Conservation (phyloP, 2,797 vertebrate species). For the Melanotaenia boesemani region DNA sequence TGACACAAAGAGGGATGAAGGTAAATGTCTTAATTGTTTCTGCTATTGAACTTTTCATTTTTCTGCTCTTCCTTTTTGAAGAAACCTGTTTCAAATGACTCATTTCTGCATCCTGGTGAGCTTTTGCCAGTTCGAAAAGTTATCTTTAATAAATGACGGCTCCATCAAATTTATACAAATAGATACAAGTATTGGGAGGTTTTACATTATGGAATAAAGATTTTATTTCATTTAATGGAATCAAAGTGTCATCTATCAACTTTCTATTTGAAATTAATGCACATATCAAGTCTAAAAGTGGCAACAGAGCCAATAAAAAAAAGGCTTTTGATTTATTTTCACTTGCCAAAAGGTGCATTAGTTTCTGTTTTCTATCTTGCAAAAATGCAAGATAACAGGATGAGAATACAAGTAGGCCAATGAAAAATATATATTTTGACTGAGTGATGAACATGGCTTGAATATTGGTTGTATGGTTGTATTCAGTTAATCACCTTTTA, state of each 20-base stretch:
- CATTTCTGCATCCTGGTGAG: not conserved
- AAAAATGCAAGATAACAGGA: not conserved
- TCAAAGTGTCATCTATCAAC: not conserved
- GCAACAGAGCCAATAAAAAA: not conserved
- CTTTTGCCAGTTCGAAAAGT: not conserved
- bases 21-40: constrained; percentile 17
- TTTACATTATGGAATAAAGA: not conserved
- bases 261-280: not conserved
- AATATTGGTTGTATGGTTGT: constrained; percentile 1
- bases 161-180: not conserved
- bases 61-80: constrained; percentile 8
- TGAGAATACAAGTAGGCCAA: not conserved
- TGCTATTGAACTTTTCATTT: constrained; percentile 23
- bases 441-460: constrained; percentile 7
- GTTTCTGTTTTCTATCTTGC: not conserved
- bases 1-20: constrained; percentile 30
- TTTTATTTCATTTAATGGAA: not conserved
- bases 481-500: constrained; percentile 15
- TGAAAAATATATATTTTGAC: not conserved
- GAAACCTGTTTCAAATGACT: not conserved
- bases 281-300: not conserved
- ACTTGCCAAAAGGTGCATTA: not conserved
- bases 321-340: not conserved
- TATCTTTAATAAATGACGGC: not conserved
- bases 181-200: not conserved